A percentile compares a stretch with the other conserved stretches of the same genome.
Conservation (phyloP, 1,140 invertebrate species). For the Trichonephila clavipes region DNA sequence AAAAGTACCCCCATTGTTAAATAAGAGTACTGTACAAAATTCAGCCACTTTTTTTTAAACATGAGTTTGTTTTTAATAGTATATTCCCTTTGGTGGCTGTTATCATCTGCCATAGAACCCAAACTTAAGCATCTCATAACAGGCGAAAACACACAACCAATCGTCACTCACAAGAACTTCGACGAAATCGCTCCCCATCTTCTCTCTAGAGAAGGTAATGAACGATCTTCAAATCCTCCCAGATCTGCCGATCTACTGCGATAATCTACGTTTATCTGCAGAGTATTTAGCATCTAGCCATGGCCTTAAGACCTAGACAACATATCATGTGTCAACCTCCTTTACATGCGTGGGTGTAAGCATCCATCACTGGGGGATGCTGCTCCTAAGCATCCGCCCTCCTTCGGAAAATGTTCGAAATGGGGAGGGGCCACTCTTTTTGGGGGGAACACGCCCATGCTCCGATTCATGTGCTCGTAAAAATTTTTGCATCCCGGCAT, state of each 20-base stretch:
- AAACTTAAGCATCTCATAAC: background rate
- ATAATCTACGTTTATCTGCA: background rate
- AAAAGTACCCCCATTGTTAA: too few relatives aligned
- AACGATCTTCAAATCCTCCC: background rate
- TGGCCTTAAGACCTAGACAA: slow-evolving; percentile 6
- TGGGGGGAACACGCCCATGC: slow-evolving; percentile 50
- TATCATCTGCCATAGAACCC: background rate
- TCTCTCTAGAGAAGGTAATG: background rate
- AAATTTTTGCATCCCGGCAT: slow-evolving; percentile 71
- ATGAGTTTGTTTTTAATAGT: background rate
- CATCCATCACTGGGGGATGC: slow-evolving; percentile 8
- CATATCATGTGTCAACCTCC: background rate
- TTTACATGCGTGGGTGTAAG: slow-evolving; percentile 41
- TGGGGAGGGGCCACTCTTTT: slow-evolving; percentile 31
- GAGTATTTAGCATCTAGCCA: slow-evolving; percentile 34
- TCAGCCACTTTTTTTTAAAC: too few relatives aligned
- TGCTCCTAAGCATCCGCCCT: slow-evolving; percentile 50
- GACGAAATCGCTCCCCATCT: background rate
- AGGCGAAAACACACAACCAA: background rate
- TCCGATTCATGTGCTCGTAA: slow-evolving; percentile 44
- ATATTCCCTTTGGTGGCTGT: background rate
- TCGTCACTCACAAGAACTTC: background rate
- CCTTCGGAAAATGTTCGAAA: background rate
- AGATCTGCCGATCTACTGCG: background rate
- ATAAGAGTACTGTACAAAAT: too few relatives aligned